Evolutionary conservation across 2,888 invertebrate genomes (phyloP).

Genomic region (Campoplex capitator): DNA sequence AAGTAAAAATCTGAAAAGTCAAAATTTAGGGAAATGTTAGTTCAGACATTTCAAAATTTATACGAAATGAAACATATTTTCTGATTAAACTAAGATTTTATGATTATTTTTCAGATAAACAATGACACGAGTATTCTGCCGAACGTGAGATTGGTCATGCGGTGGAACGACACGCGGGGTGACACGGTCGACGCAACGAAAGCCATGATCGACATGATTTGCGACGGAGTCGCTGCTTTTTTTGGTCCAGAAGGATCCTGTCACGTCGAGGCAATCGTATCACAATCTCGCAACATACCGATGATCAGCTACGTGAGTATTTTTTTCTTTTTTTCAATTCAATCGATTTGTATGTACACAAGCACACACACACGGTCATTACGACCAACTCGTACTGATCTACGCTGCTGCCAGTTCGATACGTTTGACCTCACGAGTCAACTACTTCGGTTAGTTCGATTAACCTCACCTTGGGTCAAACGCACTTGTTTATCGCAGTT

Average conservation of each 20-base stretch:
- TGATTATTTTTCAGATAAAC: constrained; percentile 88
- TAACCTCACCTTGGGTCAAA: constrained; percentile 41
- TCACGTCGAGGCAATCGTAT: constrained; percentile 96
- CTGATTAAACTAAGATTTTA: not conserved
- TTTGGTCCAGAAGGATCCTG: constrained; percentile 98
- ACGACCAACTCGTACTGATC: not conserved
- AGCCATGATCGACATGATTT: constrained; percentile 95
- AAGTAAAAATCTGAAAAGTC: not conserved
- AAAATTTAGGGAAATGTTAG: not conserved
- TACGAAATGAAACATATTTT: not conserved
- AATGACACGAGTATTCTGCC: constrained; percentile 89
- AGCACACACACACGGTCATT: not conserved
- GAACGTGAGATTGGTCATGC: constrained; percentile 89
- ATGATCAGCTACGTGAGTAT: constrained; percentile 98
- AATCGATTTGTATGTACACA: not conserved
- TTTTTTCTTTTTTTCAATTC: not conserved
- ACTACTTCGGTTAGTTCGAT: constrained; percentile 40
- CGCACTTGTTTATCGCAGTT: not conserved
- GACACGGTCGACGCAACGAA: constrained; percentile 93
- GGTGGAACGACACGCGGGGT: constrained; percentile 94
- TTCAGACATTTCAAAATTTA: not conserved
- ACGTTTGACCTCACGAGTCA: not conserved
- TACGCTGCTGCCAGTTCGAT: not conserved
- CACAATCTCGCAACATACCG: constrained; percentile 96
- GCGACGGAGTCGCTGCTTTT: constrained; percentile 95